Base-by-base conservation (phyloP, 2,797 vertebrate genomes). In the Cyprinella venusta region DNA sequence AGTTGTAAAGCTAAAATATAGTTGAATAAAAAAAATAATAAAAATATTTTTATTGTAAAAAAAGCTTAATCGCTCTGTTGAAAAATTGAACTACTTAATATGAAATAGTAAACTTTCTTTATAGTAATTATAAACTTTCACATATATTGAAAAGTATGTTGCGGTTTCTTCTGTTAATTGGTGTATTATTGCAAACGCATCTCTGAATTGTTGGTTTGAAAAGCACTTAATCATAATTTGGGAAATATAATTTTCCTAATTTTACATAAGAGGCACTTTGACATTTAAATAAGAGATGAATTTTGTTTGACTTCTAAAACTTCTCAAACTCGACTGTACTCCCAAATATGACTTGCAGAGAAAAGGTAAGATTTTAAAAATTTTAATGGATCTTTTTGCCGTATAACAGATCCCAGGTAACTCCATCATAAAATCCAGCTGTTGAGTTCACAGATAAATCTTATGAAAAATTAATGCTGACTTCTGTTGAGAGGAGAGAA, bases 361-460 rank as follows among this genome's bases (percentile, higher is more conserved):
- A 70, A 50, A 80, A n/a, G 19, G 0, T 26, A 54, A 19, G 24
- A 48, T 42, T 54, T 71, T 26, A 16, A 76, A 68, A n/a, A 30
- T 76, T 42, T 54, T 13, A 42, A 19, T 21, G 48, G n/a, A 26
- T 67, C 5, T 40, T 42, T 19, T 18, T 30, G n/a, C 16, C 30
- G n/a, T 52, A 54, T 40, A 38, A 26, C n/a, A 40, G 48, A 42
- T 54, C 8, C 1, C 9, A 30, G 48, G 16, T 24, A 67, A 54
- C n/a, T 15, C 16, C 30, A 52, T 33, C 5, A 26, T 82, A 68
- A n/a, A 56, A 42, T 56, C 18, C 30, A 76, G 80, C 61, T 67
- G 36, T 68, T 67, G 36, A 76, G 63, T 67, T 81, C n/a, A 67
- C 36, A 42, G 59, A 75, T 65, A 33, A 56, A 76, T 76, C 72